phyloP scores from a whole-genome alignment of 2,888 invertebrate species.

The Brenthis ino region DNA sequence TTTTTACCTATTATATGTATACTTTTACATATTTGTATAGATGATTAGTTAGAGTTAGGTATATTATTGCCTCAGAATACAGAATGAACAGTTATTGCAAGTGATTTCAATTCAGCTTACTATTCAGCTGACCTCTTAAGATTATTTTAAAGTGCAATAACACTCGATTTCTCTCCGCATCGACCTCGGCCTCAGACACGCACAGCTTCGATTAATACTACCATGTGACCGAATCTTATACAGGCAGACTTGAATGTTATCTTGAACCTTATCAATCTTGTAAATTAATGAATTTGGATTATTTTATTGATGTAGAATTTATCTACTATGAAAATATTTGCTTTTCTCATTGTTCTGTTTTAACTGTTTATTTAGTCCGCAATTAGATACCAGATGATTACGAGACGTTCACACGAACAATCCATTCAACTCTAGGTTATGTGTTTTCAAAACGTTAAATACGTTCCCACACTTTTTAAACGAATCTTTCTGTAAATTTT shows the following conservation, averaged over 20 bases:
- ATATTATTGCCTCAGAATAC: neutral
- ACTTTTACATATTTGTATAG: too few relatives aligned
- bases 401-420: conserved; percentile 5
- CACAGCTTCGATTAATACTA: conserved; percentile 45
- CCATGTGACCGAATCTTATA: conserved; percentile 30
- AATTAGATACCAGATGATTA: conserved; percentile 2
- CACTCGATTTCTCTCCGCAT: conserved; percentile 69
- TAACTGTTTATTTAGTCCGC: neutral
- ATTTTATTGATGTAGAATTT: neutral
- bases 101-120: conserved; percentile 28
- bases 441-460: conserved; percentile 12
- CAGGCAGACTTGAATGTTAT: neutral
- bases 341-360: too few relatives aligned
- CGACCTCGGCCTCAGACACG: conserved; percentile 68
- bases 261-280: neutral
- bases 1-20: too few relatives aligned
- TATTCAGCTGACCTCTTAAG: conserved; percentile 30
- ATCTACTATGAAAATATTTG: too few relatives aligned
- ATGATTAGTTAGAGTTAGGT: neutral
- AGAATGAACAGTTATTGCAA: neutral
- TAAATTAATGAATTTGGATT: neutral
- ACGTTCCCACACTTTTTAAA: conserved; percentile 3
- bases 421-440: neutral
- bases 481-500: neutral
- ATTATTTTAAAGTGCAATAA: conserved; percentile 42